Evolutionary conservation across 2,797 vertebrate species (phyloP), one percentile per base, ranked within the genome.

Genomic region (Nannoperca australis): DNA sequence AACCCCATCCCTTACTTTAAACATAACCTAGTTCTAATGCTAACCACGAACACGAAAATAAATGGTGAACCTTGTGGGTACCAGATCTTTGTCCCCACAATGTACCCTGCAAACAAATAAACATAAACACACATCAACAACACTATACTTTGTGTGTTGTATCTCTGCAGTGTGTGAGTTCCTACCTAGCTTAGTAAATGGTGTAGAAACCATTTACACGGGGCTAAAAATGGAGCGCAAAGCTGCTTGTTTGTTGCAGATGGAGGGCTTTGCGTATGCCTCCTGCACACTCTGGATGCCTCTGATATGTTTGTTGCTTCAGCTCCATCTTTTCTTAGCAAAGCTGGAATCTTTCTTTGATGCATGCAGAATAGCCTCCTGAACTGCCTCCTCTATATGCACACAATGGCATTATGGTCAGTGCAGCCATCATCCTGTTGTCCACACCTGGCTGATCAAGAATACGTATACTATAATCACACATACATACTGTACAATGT

Each of bases 301-400:
- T 80, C 89, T 90, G 92, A 94, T 95, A 93, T 68, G 89, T 89
- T 94, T 93, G 92, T 93, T 89, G 62, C 76, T 70, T 77, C 75
- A 44, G 73, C 72, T 65, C 63, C 73, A 71, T 91, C 87, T 88
- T 90, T 90, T 87, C 79, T 80, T 69, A 80, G 90, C 76, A 79
- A 74, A 60, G 70, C 76, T 68, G 24, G 40, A 51, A 78, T 86
- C 76, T 92, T 66, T 79, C 65, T 85, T 76, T 74, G 69, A 88
- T 59, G 76, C 79, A 70, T 76, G 68, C 12, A 77, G 81, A 89
- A 80, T 64, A 71, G 76, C 72, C 50, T 38, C 17, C 45, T 8
- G 45, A 27, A 62, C 49, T 30, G 78, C 62, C 74, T 84, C 72
- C 53, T 76, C 67, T 78, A 66, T 73, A 74, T 54, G 60, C 50